Base-by-base conservation (phyloP, 53 echinoderm and acorn worm species). In the Antedon mediterranea region DNA sequence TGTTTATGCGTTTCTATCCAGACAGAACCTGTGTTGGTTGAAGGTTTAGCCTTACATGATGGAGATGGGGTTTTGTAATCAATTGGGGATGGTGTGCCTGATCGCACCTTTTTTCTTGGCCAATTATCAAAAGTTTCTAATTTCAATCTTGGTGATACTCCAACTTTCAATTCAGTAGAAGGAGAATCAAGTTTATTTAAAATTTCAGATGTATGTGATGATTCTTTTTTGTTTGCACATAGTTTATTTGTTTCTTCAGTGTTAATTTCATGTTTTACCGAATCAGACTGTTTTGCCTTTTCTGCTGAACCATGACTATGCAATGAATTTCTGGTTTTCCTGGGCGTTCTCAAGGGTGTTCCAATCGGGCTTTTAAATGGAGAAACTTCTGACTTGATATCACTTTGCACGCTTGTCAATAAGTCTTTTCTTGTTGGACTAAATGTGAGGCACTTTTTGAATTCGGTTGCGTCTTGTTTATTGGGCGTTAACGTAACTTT, bases 401-500 rank as follows among this genome's bases (percentile, higher is more conserved):
- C 57, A 57, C 11, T 57, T 57, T 13, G 23, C 11, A 57, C 15
- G 23, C 15, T 57, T 57, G 7, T 57, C 23, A 57, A 23, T 57
- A 2, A 2, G 14, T 57, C 57, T 57, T 57, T 18, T 57, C 23
- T 7, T 15, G 23, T 2, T 18, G 57, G 57, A 57, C 57, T 57
- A 57, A 57, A 57, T 20, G 23, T 2, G 20, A 57, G 57, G 57
- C 14, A 57, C 57, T 57, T 57, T 57, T 57, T 57, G 23, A 57
- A 3, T 15, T 26, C 2, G 23, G 57, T 23, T 57, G 57, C 11
- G 2, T 57, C 57, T 23, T 57, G 57, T 23, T 57, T 57, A 11
- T 18, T 57, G 31, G 86, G 79, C 13, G 71, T 78, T 28, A 34
- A n/a, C 0, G 28, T 33, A 29, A 78, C 78, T 82, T 86, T 77